A percentile compares a stretch with the other conserved stretches of the same genome.
phyloP scores from a whole-genome alignment of 2,113 vertebrate genomes.

The Lepisosteus oculatus region DNA sequence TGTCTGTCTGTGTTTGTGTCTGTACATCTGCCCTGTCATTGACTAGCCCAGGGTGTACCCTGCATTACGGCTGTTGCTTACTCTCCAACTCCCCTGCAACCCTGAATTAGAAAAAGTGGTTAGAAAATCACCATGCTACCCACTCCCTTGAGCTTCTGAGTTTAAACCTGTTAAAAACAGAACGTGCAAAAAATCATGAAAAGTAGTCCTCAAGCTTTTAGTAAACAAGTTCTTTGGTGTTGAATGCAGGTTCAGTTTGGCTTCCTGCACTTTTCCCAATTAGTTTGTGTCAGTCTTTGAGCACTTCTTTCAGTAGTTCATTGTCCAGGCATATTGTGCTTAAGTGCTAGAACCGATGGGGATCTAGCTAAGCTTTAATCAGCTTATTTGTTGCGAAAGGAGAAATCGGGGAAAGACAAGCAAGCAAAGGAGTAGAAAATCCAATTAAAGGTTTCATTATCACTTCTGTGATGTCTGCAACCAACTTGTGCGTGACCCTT shows the following conservation, averaged over 20 bases:
- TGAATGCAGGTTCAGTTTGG: background rate
- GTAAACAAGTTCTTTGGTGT: too few relatives aligned
- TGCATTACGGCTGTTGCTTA: too few relatives aligned
- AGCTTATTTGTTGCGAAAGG: slow-evolving; percentile 21
- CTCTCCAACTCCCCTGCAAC: too few relatives aligned
- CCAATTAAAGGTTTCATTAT: slow-evolving; percentile 23
- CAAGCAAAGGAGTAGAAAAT: slow-evolving; percentile 14
- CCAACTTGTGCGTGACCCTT: background rate
- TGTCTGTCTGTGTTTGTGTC: too few relatives aligned
- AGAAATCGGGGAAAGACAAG: slow-evolving; percentile 10
- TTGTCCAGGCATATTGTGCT: background rate
- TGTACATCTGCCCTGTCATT: too few relatives aligned
- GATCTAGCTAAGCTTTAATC: slow-evolving; percentile 18
- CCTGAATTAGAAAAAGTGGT: too few relatives aligned
- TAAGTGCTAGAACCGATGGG: background rate
- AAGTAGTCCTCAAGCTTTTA: background rate
- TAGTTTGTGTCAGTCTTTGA: background rate
- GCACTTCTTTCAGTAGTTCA: background rate
- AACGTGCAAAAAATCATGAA: background rate
- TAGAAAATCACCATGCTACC: too few relatives aligned
- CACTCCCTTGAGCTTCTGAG: background rate
- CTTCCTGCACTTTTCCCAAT: background rate
- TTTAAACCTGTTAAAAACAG: background rate
- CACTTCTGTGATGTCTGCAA: background rate
- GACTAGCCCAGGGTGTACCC: too few relatives aligned